A percentile compares a stretch with the other conserved stretches of the same genome.
phyloP scores from a whole-genome alignment of 2,113 vertebrate genomes.

The Marmota monax region DNA sequence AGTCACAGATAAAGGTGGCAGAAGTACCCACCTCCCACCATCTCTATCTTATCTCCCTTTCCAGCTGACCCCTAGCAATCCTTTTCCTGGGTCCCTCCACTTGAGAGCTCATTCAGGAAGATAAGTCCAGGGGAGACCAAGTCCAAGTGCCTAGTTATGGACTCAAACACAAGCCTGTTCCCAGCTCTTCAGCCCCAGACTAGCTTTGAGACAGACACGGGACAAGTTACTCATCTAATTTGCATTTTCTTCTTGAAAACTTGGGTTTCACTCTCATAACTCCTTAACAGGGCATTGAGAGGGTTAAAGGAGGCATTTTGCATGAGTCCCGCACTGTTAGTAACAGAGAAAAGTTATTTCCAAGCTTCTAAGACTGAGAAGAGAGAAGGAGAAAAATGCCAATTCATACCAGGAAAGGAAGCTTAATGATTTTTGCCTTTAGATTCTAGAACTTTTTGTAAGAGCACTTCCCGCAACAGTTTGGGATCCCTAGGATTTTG shows the following conservation, averaged over 20 bases:
- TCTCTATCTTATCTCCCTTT: background rate
- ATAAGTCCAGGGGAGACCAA: background rate
- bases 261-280: background rate
- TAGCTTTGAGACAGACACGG: background rate
- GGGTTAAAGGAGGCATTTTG: background rate
- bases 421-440: background rate
- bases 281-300: background rate
- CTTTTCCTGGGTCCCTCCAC: background rate
- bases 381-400: background rate
- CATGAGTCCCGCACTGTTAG: background rate
- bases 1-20: background rate
- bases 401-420: background rate
- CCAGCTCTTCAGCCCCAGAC: background rate
- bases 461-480: background rate
- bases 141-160: background rate
- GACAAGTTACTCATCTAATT: background rate
- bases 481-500: background rate
- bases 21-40: background rate
- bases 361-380: background rate
- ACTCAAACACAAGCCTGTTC: fast-evolving
- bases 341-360: background rate
- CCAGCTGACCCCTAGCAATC: background rate
- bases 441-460: conserved; percentile 36
- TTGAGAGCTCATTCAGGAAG: background rate
- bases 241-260: background rate